These are phyloP conservation scores for Clarias laeviceps DNA, from an alignment of 2,797 vertebrate species.

Conservation along the genomic window DNA sequence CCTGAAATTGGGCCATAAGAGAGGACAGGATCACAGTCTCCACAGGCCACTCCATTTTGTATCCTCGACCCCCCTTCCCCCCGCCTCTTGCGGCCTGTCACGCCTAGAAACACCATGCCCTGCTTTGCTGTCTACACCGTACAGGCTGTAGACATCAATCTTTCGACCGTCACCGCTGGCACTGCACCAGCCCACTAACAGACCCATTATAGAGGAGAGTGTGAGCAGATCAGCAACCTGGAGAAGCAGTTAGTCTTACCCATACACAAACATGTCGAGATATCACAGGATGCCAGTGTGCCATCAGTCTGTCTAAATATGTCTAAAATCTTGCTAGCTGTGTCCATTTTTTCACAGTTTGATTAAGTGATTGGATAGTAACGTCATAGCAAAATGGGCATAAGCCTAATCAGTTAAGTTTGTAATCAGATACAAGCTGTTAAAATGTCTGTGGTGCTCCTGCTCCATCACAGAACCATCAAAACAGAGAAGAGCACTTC, in stretches of 20 bases:
- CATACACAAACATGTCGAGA: slow-evolving; percentile 64
- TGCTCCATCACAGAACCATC: not conserved
- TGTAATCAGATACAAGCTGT: slow-evolving; percentile 1
- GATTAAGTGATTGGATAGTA: not conserved
- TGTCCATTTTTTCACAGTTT: not conserved
- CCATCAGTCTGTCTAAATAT: not conserved
- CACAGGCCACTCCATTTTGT: slow-evolving; percentile 24
- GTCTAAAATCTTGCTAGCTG: not conserved
- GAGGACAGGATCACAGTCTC: not conserved
- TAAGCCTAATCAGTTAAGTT: not conserved
- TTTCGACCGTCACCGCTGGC: slow-evolving; percentile 66
- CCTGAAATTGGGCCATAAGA: slow-evolving; percentile 27
- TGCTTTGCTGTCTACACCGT: slow-evolving; percentile 40
- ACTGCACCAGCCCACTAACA: slow-evolving; percentile 65
- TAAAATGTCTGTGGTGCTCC: not conserved
- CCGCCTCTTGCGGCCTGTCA: not conserved
- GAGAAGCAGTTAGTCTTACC: slow-evolving; percentile 22
- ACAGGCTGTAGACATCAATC: slow-evolving; percentile 64
- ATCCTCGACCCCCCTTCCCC: not conserved
- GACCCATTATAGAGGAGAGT: slow-evolving; percentile 62
- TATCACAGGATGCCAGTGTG: slow-evolving; percentile 57
- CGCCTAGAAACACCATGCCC: slow-evolving; percentile 25
- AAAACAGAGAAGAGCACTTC: not conserved
- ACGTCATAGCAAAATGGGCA: not conserved
- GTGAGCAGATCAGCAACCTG: slow-evolving; percentile 50